Evolutionary conservation across 2,888 invertebrate species (phyloP), one percentile per base, ranked within the genome.

Genomic region (Caradrina kadenii): DNA sequence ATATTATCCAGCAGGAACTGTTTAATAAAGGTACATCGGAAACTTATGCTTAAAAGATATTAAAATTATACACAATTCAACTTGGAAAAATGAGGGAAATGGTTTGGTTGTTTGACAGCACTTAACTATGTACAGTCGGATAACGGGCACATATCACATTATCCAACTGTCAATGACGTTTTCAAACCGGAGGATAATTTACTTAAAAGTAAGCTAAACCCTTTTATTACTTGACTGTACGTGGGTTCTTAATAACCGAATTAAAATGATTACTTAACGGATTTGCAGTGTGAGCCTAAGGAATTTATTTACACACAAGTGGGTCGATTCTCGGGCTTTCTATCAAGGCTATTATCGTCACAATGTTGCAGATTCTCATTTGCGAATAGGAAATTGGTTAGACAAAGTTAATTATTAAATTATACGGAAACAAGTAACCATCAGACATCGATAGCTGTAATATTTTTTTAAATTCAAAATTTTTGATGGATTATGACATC

Each of bases 231-330:
- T 5, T 49, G 35, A 50, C 31, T 45, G 58, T 19, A 22, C 11
- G 15, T 49, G 39, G 11, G 45, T 63, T 11, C 45, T 61, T 73
- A 80, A 80, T 71, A 73, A 73, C 55, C 52, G 35, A 65, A 70
- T 76, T 68, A 79, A 63, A 76, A 22, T 64, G 68, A 73, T 77
- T 73, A 68, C 59, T 64, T 58, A 69, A 63, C 69, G 62, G 70
- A 35, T 76, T 69, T 73, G 62, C 55, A 71, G 35, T 58, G 35
- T 69, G 52, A 62, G 42, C n/a, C 50, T 22, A 53, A 69, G 69
- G 74, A 77, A 83, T 83, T 62, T 80, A 69, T 77, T 77, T 62
- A 69, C 76, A 50, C 80, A 50, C 80, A 76, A 80, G 65, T 76
- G 22, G 62, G 71, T 54, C 65, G 63, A 22, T 58, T 55, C 49